Base-by-base conservation (phyloP, 2,888 invertebrate species). In the Eupeodes latifasciatus region DNA sequence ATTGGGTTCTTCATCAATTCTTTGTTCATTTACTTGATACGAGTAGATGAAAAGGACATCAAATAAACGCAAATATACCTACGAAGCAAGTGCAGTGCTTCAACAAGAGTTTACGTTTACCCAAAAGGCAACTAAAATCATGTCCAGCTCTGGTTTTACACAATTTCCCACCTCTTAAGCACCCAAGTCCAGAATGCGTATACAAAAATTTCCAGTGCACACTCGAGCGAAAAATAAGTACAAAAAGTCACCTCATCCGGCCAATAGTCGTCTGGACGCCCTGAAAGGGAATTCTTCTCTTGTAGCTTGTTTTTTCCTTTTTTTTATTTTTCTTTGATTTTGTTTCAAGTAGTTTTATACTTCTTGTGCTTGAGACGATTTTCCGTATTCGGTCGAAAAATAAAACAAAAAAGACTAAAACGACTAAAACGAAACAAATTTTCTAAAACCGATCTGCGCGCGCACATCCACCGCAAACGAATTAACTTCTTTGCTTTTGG, bases 131-230 rank as follows among this genome's bases (percentile, higher is more conserved):
- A 83, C 59, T 34, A 80, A 81, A 77, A 81, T 53, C 87, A 84
- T 88, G 87, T 88, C 77, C 80, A 81, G 76, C 77, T 71, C 71
- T 88, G 84, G 84, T 88, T 88, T 84, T 53, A 88, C 84, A 88
- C 77, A 76, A 84, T 67, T 87, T 81, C 55, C 61, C 77, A 84
- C 83, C 83, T 81, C 55, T 55, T 49, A 66, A 75, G 36, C 55
- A n/a, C 36, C 57, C 49, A 40, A 55, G 12, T n/a, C 47, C 64
- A 36, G 55, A 67, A 64, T 53, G 59, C 40, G 3, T 34, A 72
- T 67, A 19, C 82, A 79, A 78, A 79, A 78, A 76, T 80, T 87
- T 83, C 49, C 83, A 83, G 47, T 19, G 44, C 11, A 16, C 16
- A 71, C 51, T 27, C 4, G 51, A 16, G 16, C n/a, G 27, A 27